A percentile compares a stretch with the other conserved stretches of the same genome.
Conservation (phyloP, 2,797 vertebrate genomes). For the Syngnathus acus region DNA sequence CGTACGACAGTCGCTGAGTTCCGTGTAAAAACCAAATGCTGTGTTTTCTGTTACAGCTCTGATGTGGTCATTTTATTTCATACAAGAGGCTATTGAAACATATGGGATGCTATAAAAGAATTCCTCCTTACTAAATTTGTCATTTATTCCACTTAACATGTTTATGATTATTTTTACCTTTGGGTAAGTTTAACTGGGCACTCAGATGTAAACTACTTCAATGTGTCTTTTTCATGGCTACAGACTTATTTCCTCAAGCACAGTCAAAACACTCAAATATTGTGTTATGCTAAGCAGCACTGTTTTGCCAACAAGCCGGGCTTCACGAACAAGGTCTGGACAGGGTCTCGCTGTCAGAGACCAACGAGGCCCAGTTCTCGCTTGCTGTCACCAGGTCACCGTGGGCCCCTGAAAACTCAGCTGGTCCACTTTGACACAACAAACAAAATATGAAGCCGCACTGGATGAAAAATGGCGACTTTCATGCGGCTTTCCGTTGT, state of each 20-base stretch:
- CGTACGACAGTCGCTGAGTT: no score
- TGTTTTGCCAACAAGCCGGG: slow-evolving; percentile 68
- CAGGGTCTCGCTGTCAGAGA: slow-evolving; percentile 68
- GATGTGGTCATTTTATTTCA: not conserved
- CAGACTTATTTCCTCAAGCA: slow-evolving; percentile 67
- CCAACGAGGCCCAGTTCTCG: slow-evolving; percentile 48
- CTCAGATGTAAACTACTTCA: slow-evolving; percentile 40
- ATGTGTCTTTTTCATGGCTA: slow-evolving; percentile 49
- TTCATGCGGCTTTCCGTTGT: not conserved
- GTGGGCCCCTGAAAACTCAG: slow-evolving; percentile 44
- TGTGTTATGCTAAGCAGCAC: slow-evolving; percentile 66
- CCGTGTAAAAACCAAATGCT: not conserved
- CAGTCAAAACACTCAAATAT: slow-evolving; percentile 73
- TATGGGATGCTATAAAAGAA: not conserved
- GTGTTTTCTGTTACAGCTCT: not conserved
- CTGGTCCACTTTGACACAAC: slow-evolving; percentile 58
- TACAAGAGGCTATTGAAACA: not conserved
- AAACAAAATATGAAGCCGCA: slow-evolving; percentile 34
- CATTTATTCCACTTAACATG: slow-evolving; percentile 2
- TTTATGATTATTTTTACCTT: slow-evolving; percentile 6
- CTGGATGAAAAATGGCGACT: slow-evolving; percentile 4
- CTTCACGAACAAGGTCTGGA: slow-evolving; percentile 65
- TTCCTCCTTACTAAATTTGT: not conserved
- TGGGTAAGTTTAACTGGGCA: not conserved
- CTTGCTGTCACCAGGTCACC: slow-evolving; percentile 46